Percentiles rank a stretch among this genome's conserved stretches.
Evolutionary conservation across 2,113 vertebrate species (phyloP).

Genomic region (Scytalopus superciliaris): DNA sequence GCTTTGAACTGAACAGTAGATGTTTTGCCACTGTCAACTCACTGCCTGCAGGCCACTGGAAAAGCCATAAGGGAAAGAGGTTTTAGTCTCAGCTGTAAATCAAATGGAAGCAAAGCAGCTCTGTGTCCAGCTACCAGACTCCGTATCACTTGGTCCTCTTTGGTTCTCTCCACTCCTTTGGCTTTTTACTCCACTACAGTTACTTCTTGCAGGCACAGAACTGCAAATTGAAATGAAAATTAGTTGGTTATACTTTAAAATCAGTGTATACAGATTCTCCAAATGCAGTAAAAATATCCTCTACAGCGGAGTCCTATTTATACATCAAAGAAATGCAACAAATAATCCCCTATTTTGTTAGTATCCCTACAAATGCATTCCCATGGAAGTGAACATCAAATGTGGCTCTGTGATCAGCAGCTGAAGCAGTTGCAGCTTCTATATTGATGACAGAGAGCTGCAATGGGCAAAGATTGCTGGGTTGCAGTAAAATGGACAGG

Average conservation of each 20-base stretch:
- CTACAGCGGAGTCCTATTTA: not conserved
- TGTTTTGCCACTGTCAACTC: not conserved
- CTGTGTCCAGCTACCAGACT: not conserved
- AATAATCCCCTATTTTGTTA: not conserved
- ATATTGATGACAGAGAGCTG: not conserved
- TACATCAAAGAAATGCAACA: not conserved
- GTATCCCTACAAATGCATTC: not conserved
- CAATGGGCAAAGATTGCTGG: not conserved
- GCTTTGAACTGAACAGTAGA: not conserved
- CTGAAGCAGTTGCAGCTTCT: not conserved
- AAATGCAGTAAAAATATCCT: not conserved
- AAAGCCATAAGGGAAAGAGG: not conserved
- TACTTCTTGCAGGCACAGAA: not conserved
- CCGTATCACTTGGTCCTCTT: not conserved
- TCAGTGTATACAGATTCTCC: not conserved
- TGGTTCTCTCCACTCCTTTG: not conserved
- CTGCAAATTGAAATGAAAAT: not conserved
- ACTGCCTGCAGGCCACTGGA: not conserved
- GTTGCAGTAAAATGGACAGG: not conserved
- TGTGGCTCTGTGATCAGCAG: not conserved
- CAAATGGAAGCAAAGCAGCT: not conserved
- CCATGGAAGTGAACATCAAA: not conserved
- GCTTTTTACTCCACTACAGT: not conserved
- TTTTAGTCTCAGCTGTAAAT: not conserved
- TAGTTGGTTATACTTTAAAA: not conserved